Conservation (phyloP, 1,140 invertebrate species). For the Bombyx mandarina region DNA sequence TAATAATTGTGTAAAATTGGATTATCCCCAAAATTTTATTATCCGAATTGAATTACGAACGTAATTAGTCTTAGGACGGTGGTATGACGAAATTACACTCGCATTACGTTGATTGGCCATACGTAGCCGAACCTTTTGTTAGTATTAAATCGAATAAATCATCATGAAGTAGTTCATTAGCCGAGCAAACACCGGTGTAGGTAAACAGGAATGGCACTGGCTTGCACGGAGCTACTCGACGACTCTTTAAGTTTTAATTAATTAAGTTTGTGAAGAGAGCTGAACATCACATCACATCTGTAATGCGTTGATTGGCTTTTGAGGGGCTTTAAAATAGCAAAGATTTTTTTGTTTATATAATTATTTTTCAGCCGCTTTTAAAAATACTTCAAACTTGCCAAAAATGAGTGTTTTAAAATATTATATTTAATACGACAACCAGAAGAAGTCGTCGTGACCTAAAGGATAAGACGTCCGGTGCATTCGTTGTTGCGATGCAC, state of each 20-base stretch:
- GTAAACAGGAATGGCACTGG: constrained; percentile 38
- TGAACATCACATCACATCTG: constrained; percentile 32
- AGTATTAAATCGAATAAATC: constrained; percentile 24
- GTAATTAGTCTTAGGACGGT: constrained; percentile 23
- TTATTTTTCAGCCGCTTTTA: too few species aligned
- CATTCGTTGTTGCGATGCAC: too few species aligned
- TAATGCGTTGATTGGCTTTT: constrained; percentile 31
- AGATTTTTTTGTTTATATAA: too few species aligned
- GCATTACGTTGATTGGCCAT: constrained; percentile 36
- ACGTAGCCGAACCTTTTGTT: not conserved
- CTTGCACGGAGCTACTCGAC: constrained; percentile 30
- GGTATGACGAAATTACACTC: not conserved
- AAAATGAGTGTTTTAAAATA: too few species aligned
- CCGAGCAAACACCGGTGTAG: constrained; percentile 39
- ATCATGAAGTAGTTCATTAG: constrained; percentile 49
- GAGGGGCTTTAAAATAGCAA: constrained; percentile 3
- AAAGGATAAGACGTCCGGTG: too few species aligned
- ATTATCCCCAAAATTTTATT: constrained; percentile 52
- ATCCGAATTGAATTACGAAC: constrained; percentile 52
- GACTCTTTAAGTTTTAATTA: constrained; percentile 51
- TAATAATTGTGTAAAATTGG: constrained; percentile 45
- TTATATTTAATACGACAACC: too few species aligned
- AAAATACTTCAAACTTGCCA: too few species aligned
- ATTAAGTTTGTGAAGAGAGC: constrained; percentile 46
- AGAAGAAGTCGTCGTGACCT: too few species aligned